These are phyloP conservation scores for Andrena flavipes DNA, from an alignment of 2,888 invertebrate genomes.

Conservation along the genomic window DNA sequence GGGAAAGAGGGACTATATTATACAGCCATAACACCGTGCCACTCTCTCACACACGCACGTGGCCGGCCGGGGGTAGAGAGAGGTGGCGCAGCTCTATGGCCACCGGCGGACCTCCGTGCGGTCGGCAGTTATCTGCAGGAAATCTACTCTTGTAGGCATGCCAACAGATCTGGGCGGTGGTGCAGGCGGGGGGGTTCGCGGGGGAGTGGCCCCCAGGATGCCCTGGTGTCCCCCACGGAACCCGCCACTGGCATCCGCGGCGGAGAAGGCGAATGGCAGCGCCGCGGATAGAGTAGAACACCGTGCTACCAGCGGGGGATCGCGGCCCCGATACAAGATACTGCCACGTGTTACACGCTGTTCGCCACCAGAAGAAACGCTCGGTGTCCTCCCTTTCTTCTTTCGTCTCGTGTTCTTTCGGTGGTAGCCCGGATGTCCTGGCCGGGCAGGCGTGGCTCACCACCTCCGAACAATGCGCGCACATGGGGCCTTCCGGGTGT, in stretches of 20 bases:
- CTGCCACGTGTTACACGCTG: constrained; percentile 85
- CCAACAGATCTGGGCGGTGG: constrained; percentile 65
- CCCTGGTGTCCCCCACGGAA: constrained; percentile 60
- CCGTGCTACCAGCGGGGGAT: constrained; percentile 82
- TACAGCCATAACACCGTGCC: constrained; percentile 57
- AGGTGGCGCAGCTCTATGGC: constrained; percentile 64
- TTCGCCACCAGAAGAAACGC: constrained; percentile 83
- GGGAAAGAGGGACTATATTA: constrained; percentile 47
- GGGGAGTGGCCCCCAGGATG: constrained; percentile 52
- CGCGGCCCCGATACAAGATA: constrained; percentile 83
- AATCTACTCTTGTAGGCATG: constrained; percentile 83
- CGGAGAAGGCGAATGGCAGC: constrained; percentile 67
- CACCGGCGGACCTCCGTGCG: constrained; percentile 81
- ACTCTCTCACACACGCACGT: constrained; percentile 32
- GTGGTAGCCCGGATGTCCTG: constrained; percentile 59
- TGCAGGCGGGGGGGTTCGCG: constrained; percentile 56
- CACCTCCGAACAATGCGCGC: constrained; percentile 53
- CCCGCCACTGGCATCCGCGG: constrained; percentile 70
- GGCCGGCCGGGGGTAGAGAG: constrained; percentile 49
- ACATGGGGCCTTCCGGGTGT: constrained; percentile 53
- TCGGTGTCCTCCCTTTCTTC: constrained; percentile 45
- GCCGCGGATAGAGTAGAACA: constrained; percentile 77
- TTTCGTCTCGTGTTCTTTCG: constrained; percentile 42
- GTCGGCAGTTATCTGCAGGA: constrained; percentile 81
- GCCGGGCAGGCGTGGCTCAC: constrained; percentile 15